Evolutionary conservation across 2,888 invertebrate genomes (phyloP).

Genomic region (Caenorhabditis sp.): DNA sequence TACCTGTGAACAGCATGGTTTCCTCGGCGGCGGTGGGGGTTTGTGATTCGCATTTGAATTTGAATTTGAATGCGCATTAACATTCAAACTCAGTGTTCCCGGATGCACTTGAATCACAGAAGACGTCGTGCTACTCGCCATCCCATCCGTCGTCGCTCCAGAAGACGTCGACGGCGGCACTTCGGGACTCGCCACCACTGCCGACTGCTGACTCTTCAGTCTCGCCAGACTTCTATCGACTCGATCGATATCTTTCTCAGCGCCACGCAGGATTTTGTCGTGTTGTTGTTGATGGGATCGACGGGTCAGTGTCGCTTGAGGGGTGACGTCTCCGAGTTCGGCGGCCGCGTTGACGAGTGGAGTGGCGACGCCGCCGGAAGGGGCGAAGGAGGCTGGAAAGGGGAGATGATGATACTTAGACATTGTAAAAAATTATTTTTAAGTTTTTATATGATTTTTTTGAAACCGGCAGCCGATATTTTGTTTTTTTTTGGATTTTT

Average conservation of each 20-base stretch:
- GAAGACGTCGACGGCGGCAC: constrained; percentile 39
- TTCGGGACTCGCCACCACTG: constrained; percentile 29
- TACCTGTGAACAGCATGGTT: constrained; percentile 72
- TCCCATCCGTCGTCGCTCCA: constrained; percentile 13
- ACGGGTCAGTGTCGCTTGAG: constrained; percentile 57
- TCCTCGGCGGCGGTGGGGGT: constrained; percentile 72
- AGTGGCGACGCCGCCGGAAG: constrained; percentile 70
- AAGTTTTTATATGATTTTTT: too few relatives aligned
- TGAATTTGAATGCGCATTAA: too few relatives aligned
- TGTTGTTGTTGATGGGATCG: constrained; percentile 21
- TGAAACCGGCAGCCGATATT: too few relatives aligned
- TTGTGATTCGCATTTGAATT: constrained; percentile 54
- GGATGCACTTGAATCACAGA: constrained; percentile 9
- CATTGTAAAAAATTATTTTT: too few relatives aligned
- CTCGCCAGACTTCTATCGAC: constrained; percentile 65
- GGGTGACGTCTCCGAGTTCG: constrained; percentile 60
- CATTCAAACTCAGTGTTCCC: too few relatives aligned
- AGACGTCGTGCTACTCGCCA: constrained; percentile 21
- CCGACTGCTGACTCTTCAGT: constrained; percentile 58
- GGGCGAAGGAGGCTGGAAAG: constrained; percentile 64
- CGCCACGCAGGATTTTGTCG: constrained; percentile 59
- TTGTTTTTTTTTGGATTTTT: too few relatives aligned
- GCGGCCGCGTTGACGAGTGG: constrained; percentile 64
- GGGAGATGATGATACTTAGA: neutral
- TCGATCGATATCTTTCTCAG: constrained; percentile 69